Base-by-base conservation (phyloP, 2,888 invertebrate species). In the Hermaeophaga mercurialis region DNA sequence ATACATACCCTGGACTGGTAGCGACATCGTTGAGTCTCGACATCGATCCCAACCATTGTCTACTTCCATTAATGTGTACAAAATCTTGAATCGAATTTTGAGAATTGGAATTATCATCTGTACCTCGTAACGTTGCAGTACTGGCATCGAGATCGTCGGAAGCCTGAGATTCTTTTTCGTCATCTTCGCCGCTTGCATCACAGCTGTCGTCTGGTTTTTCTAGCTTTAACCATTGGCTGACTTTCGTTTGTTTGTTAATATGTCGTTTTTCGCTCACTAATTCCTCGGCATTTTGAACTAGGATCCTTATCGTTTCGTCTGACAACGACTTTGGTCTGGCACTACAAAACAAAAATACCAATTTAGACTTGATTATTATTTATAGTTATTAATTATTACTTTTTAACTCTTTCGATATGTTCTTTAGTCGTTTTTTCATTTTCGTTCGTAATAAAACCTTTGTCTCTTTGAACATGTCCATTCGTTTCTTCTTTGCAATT, bases 171-270 rank as follows among this genome's bases (percentile, higher is more conserved):
- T 89, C 89, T 46, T 81, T 82, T 5, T 89, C 89, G 36, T 93
- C 93, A 65, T 91, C 92, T 78, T 94, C 94, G 9, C 92, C 91
- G 56, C 93, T 94, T 0, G 94, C 94, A 74, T 94, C 94, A 75
- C 92, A 93, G 76, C 87, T 89, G 74, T 89, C 89, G 53, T 85
- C 81, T 43, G 85, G 83, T 80, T 85, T 78, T 57, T 83, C 80
- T 71, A 85, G 81, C 67, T 84, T 85, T 58, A 88, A 73, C 88
- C 88, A 88, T 73, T 86, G 85, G 70, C 86, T 87, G 59, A 88
- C 86, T 44, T 43, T 79, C 0, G 85, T 83, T 80, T 85, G 84
- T 73, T 88, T 88, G 33, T 49, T 81, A 49, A 75, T 63, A 8
- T 75, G 72, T 45, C 67, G 58, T 64, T 81, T 38, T 36, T 73